A percentile compares a stretch with the other conserved stretches of the same genome.
These are phyloP conservation scores for Tanypteryx hageni DNA, from an alignment of 2,888 invertebrate species.

Conservation along the genomic window DNA sequence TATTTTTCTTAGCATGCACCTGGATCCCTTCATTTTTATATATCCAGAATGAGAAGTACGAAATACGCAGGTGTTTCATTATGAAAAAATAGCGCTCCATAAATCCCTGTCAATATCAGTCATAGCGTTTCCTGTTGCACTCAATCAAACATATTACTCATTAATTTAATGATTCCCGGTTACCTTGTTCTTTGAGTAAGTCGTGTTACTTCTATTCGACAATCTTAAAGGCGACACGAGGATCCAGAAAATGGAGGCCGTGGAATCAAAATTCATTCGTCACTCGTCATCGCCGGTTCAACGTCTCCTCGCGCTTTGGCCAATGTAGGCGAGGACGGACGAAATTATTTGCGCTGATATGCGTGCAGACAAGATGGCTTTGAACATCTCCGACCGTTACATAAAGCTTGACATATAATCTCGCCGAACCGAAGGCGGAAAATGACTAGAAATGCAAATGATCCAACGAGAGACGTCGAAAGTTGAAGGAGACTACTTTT, in stretches of 20 bases:
- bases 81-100: no score
- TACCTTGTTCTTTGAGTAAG: not conserved
- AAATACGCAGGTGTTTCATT: no score
- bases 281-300: slow-evolving; percentile 22
- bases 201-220: not conserved
- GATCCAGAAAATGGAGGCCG: not conserved
- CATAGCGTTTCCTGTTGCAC: not conserved
- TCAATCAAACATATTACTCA: not conserved
- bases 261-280: not conserved
- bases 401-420: not conserved
- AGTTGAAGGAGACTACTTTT: not conserved
- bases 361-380: not conserved
- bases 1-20: no score
- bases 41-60: no score
- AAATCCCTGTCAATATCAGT: no score
- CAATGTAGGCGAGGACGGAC: not conserved
- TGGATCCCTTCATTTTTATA: no score
- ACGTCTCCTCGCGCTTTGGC: not conserved
- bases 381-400: not conserved
- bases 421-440: not conserved
- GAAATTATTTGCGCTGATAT: not conserved
- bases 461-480: not conserved
- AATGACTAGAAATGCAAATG: not conserved
- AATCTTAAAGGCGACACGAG: not conserved
- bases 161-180: not conserved